phyloP scores from a whole-genome alignment of 2,797 vertebrate species.

The Anas flavirostris region DNA sequence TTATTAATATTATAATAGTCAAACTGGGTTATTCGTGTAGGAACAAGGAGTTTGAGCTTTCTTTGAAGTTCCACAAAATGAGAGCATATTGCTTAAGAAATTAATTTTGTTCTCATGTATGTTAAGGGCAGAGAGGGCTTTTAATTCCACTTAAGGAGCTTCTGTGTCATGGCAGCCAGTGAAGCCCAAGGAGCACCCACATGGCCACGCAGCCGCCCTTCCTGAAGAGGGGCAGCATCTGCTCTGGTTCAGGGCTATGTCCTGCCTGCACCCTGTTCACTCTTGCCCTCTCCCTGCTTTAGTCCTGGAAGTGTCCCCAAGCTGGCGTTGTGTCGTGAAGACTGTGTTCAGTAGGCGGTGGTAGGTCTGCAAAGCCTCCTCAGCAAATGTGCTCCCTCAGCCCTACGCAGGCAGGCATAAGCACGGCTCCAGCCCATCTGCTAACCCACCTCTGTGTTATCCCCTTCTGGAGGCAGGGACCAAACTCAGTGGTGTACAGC shows the following conservation, averaged over 20 bases:
- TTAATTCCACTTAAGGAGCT: background rate
- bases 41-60: slow-evolving; percentile 17
- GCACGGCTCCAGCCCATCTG: background rate
- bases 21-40: slow-evolving; percentile 54
- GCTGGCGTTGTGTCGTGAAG: fast-evolving
- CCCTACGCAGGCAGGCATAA: fast-evolving
- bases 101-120: background rate
- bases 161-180: slow-evolving; percentile 1
- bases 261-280: background rate
- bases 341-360: fast-evolving
- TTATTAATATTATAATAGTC: slow-evolving; percentile 64
- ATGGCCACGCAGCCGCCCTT: background rate
- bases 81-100: slow-evolving; percentile 16
- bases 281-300: background rate
- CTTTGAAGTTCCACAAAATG: slow-evolving; percentile 54
- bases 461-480: background rate
- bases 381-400: background rate
- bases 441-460: fast-evolving
- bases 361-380: background rate
- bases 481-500: fast-evolving
- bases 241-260: background rate
- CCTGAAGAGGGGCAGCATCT: background rate
- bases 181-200: background rate
- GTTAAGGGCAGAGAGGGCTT: slow-evolving; percentile 28
- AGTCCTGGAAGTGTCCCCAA: background rate